These are phyloP conservation scores for Scomberomorus guttatus DNA, from an alignment of 2,797 vertebrate genomes.

Conservation along the genomic window DNA sequence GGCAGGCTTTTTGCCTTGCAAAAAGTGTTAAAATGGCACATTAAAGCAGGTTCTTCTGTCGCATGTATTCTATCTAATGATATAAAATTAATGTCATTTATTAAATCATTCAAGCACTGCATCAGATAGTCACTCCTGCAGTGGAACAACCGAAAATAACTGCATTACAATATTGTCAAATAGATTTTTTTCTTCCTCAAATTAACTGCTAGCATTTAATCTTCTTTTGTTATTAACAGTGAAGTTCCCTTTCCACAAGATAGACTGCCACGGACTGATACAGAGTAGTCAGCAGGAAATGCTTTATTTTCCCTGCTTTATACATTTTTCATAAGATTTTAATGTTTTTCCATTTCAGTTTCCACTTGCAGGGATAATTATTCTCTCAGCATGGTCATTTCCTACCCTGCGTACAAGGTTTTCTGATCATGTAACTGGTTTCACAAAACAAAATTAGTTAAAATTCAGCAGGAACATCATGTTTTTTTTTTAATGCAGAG, in stretches of 20 bases:
- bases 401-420: not conserved
- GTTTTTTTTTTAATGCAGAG: constrained; percentile 49
- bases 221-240: not conserved
- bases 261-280: constrained; percentile 30
- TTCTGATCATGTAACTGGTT: not conserved
- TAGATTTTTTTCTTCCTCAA: not conserved
- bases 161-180: not conserved
- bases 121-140: not conserved
- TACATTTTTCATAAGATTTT: not conserved
- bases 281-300: constrained; percentile 39
- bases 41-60: not conserved
- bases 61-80: not conserved
- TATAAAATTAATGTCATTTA: not conserved
- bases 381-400: not conserved
- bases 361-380: constrained; percentile 14
- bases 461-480: constrained; percentile 40
- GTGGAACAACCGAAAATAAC: not conserved
- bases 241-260: constrained; percentile 5
- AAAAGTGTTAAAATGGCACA: not conserved
- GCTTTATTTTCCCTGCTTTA: constrained; percentile 54
- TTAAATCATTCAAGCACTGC: not conserved
- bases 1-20: not conserved
- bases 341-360: constrained; percentile 13
- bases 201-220: not conserved
- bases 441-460: constrained; percentile 12